Evolutionary conservation across 1,140 invertebrate species (phyloP), one percentile per base, ranked within the genome.

Genomic region (Cotesia vestalis): DNA sequence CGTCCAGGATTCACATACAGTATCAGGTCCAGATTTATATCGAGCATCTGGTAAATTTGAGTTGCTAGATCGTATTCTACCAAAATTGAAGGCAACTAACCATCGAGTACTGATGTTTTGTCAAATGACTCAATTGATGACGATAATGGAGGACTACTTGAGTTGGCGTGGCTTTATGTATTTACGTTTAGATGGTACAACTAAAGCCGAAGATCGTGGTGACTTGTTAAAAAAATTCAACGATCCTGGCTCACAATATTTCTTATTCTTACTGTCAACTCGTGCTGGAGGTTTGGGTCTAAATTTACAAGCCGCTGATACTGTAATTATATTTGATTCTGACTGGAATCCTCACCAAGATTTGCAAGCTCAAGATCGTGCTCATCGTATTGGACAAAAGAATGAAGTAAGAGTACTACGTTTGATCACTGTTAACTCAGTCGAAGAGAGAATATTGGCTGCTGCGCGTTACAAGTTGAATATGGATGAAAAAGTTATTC

Each of bases 271-370:
- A 78, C 85, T 99, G 72, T 98, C 96, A 3, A 99, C 98, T 2
- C 90, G 98, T 79, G 98, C 98, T 74, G 98, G 98, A 76, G 98
- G 98, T 77, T 88, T 99, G 14, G 98, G 98, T 73, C 90, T 99
- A 57, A 99, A 99, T 91, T 88, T 99, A 67, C 98, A 99, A 88
- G 94, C 96, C 61, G 98, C 98, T 6, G 98, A 99, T 85, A 99
- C 98, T 20, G 98, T 99, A 62, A 92, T 99, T 73, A 99, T 99
- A 73, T 99, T 99, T 85, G 98, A 99, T 87, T 99, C 97, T 1
- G 98, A 99, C 88, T 99, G 98, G 98, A 99, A 99, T 90, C 98
- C 98, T 53, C 98, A 99, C 88, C 97, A 99, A 91, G 96, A 99
- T 91, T 89, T 98, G 66, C 97, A 99, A 91, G 98, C 98, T 5